Evolutionary conservation across 2,113 vertebrate species (phyloP), one percentile per base, ranked within the genome.

Genomic region (Spheniscus mendiculus): DNA sequence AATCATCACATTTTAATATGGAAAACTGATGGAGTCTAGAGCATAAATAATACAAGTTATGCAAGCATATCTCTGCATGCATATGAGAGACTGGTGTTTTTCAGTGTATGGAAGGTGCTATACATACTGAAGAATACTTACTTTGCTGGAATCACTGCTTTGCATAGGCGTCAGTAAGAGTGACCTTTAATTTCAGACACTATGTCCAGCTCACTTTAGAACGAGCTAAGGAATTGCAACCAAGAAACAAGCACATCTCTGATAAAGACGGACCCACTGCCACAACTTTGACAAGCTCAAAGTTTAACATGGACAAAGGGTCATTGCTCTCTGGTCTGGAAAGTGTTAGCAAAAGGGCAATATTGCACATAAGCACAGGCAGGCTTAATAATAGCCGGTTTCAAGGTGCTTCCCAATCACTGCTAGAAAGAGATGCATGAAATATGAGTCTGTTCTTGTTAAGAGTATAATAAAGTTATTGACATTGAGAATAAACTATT

Each of bases 1-100:
- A 95, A 94, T 53, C 29, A 89, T 72, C 56, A 40, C 11, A 78
- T 96, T 94, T 92, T 82, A 69, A 89, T 91, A 92, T 62, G 61
- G 70, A 84, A 91, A 96, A 79, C 40, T 65, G 56, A 79, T 87
- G 81, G 63, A 85, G 87, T 85, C 53, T 72, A 52, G 22, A 77
- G 83, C 56, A 79, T 91, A 82, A 96, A 92, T 94, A 87, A 89
- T 85, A 50, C 40, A 95, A 89, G 61, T 50, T 95, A 82, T 53
- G 56, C 61, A 93, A 89, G 72, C 19, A 7, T 42, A 82, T 56
- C 47, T 87, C 59, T 78, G 65, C 40, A n/a, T 47, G 20, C 19
- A 56, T 69, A 18, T 49, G 17, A 87, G 27, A 84, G 17, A 53
- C 23, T 23, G 15, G 23, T 87, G 23, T 11, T 79, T 81, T 79